Evolutionary conservation across 2,888 invertebrate species (phyloP).

Genomic region (Dastarcus helophoroides): DNA sequence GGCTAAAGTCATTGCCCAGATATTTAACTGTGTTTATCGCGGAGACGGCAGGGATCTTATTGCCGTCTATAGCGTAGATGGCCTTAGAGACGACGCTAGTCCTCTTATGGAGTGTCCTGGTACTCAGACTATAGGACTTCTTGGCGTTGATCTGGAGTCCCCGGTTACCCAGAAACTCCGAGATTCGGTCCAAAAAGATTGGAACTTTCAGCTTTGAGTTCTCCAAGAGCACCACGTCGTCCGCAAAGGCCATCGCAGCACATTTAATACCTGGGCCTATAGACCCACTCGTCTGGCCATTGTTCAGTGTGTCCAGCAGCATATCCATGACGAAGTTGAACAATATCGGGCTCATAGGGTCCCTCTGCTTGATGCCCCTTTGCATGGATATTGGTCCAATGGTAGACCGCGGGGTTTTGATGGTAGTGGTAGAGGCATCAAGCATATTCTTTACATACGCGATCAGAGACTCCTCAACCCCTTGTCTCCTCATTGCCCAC

Average conservation of each 20-base stretch:
- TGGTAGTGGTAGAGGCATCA: not conserved
- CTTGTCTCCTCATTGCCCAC: not conserved
- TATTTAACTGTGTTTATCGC: conserved; percentile 2
- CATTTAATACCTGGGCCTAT: not conserved
- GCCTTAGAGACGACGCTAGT: not conserved
- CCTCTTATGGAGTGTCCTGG: not conserved
- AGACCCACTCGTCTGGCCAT: not conserved
- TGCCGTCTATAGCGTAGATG: not conserved
- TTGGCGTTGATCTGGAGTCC: not conserved
- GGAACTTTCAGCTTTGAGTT: not conserved
- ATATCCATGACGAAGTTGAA: conserved; percentile 1
- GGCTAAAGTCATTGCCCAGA: not conserved
- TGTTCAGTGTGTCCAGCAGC: not conserved
- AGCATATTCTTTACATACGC: not conserved
- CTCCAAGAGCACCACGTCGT: not conserved
- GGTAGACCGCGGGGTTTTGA: not conserved
- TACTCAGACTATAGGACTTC: not conserved
- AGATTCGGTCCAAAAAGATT: not conserved
- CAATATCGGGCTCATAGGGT: not conserved
- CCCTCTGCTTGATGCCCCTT: not conserved
- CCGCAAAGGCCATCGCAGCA: conserved; percentile 2
- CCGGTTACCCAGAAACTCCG: not conserved
- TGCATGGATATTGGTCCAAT: not conserved
- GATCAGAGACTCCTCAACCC: not conserved
- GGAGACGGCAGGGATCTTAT: not conserved